Evolutionary conservation across 2,113 vertebrate species (phyloP), one percentile per base, ranked within the genome.

Genomic region (Sus scrofa): DNA sequence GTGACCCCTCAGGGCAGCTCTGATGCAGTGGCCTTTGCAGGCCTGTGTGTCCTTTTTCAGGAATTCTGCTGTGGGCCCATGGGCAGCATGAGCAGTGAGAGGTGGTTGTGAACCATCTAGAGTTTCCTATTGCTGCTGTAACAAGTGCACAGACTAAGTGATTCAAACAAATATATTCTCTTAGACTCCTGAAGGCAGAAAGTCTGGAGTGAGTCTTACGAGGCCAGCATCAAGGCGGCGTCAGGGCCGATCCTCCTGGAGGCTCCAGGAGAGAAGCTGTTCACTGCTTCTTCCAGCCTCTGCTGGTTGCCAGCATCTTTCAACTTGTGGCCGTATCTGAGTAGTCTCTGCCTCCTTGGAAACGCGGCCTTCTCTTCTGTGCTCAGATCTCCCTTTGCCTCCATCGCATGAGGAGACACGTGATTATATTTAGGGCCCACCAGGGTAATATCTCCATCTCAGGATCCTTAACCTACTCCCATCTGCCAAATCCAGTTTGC

Each of bases 91-190:
- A 44, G 44, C 4, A 8, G 44, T 44, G 44, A 44, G 44, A 44
- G 44, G 44, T 13, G 44, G 13, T 13, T 54, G 14, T 19, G n/a
- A 22, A 37, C 44, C 1, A 0, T 75, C 7, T 9, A 2, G 44
- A 0, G 19, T 71, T 60, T 73, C 34, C 34, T 65, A 0, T 27
- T 6, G 6, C 79, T n/a, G 26, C 87, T 39, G 4, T 65, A 30
- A 37, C 82, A 9, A 54, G 3, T 24, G 37, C 92, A 20, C 20
- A 10, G 22, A 37, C 44, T 12, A 18, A 44, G 67, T 4, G 60
- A 60, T 50, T 86, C 83, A 58, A 9, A 54, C 11, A 50, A 19
- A 12, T 27, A 73, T 60, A 26, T 14, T 27, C 32, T 65, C 79
- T 68, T 14, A 1, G 1, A 20, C 44, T 44, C 22, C 15, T n/a